A percentile compares a stretch with the other conserved stretches of the same genome.
These are phyloP conservation scores for Falco berigora DNA, from an alignment of 2,797 vertebrate species.

Conservation along the genomic window DNA sequence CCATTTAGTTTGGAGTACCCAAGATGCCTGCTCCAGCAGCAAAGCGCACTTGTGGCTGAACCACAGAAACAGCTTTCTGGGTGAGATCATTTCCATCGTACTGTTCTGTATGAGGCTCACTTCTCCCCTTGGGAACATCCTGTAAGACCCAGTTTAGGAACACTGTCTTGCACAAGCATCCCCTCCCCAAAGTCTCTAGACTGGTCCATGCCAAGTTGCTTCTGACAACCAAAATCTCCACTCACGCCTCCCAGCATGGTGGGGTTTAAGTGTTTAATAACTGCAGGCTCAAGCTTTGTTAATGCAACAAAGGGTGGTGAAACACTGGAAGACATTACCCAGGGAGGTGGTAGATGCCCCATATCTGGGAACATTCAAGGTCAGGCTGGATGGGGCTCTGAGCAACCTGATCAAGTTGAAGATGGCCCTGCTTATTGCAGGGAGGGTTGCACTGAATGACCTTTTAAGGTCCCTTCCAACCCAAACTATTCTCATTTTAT, in stretches of 20 bases:
- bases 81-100: not conserved
- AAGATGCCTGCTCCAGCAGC: not conserved
- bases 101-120: not conserved
- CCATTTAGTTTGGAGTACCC: not conserved
- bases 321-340: not conserved
- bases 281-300: not conserved
- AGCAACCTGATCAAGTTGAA: not conserved
- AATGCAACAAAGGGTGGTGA: not conserved
- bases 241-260: not conserved
- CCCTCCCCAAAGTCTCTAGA: not conserved
- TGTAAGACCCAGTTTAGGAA: not conserved
- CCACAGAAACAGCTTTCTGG: not conserved
- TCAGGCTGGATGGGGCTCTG: not conserved
- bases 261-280: not conserved
- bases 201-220: not conserved
- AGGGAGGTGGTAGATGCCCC: not conserved
- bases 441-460: not conserved
- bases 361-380: not conserved
- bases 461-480: not conserved
- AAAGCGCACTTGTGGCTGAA: not conserved
- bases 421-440: not conserved
- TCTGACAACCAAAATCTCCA: not conserved
- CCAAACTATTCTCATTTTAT: not conserved
- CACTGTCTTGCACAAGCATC: not conserved
- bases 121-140: not conserved